Conservation (phyloP, 1,140 invertebrate species). For the Melipona quadrifasciata region DNA sequence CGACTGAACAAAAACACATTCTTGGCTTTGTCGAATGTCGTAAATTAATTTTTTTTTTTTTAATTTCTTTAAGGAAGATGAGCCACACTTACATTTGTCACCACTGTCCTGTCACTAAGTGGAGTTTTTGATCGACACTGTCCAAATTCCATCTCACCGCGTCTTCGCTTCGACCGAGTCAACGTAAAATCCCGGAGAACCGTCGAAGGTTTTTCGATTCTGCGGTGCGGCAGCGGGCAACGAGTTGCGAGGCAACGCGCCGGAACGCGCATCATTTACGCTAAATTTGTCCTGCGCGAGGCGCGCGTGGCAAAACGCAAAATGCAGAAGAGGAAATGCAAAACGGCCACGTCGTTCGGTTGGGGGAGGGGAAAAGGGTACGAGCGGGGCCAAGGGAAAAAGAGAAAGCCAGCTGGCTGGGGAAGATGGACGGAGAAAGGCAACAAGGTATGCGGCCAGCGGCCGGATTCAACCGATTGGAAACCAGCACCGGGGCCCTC, state of each 20-base stretch:
- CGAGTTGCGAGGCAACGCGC: background rate
- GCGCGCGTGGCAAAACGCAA: conserved; percentile 59
- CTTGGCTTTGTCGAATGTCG: too few relatives aligned
- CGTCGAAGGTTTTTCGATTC: background rate
- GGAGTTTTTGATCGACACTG: too few relatives aligned
- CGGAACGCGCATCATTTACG: conserved; percentile 66
- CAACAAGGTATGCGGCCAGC: conserved; percentile 38
- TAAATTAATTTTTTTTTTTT: too few relatives aligned
- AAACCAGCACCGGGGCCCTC: conserved; percentile 60
- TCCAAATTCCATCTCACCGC: too few relatives aligned
- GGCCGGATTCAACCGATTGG: conserved; percentile 65
- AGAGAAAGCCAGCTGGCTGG: conserved; percentile 3
- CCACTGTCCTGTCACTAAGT: too few relatives aligned
- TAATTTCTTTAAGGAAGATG: too few relatives aligned
- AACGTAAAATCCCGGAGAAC: background rate
- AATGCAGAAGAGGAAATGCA: conserved; percentile 56
- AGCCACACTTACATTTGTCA: too few relatives aligned
- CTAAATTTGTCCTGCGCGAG: conserved; percentile 64
- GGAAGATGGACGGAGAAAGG: conserved; percentile 4
- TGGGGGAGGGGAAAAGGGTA: background rate
- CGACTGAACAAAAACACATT: too few relatives aligned
- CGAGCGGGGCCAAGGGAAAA: background rate
- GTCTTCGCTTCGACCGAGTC: background rate
- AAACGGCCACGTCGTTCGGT: conserved; percentile 22
- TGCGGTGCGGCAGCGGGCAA: conserved; percentile 2